These are phyloP conservation scores for Seriola rivoliana DNA, from an alignment of 2,113 vertebrate genomes.

Conservation along the genomic window DNA sequence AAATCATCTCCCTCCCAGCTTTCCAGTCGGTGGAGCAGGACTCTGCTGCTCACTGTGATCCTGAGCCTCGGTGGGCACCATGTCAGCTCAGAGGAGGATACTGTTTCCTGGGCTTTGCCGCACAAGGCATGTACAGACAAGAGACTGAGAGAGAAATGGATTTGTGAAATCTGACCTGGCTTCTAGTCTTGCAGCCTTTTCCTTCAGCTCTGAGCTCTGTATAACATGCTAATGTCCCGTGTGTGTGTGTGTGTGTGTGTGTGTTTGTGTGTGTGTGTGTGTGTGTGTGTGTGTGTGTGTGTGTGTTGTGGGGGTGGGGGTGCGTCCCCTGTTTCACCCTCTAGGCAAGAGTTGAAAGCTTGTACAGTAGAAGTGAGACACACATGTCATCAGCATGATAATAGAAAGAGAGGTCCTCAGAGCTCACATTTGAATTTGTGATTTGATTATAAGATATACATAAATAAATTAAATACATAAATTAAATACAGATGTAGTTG, in stretches of 20 bases:
- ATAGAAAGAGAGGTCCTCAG: constrained; percentile 13
- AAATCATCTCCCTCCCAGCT: constrained; percentile 15
- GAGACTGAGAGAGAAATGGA: constrained; percentile 62
- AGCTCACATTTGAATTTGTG: constrained; percentile 2
- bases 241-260: constrained; percentile 11
- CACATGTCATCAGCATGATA: constrained; percentile 31
- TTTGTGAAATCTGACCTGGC: constrained; percentile 77
- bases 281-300: constrained; percentile 1
- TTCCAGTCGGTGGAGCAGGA: constrained; percentile 13
- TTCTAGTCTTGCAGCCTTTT: constrained; percentile 56
- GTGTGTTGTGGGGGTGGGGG: background rate
- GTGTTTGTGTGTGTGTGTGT: background rate
- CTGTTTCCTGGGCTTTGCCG: constrained; percentile 66
- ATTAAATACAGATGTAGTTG: constrained; percentile 7
- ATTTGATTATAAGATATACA: constrained; percentile 9
- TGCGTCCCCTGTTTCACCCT: constrained; percentile 40
- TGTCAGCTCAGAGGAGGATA: constrained; percentile 62
- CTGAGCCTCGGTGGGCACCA: constrained; percentile 13
- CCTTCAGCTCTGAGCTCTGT: constrained; percentile 19
- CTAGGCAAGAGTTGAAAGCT: constrained; percentile 34
- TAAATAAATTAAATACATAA: constrained; percentile 7
- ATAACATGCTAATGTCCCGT: constrained; percentile 31
- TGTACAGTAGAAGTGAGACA: constrained; percentile 15
- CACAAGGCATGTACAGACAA: constrained; percentile 69
- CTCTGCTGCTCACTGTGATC: constrained; percentile 20